Percentiles rank a stretch among this genome's conserved stretches.
Evolutionary conservation across 2,113 vertebrate species (phyloP).

Genomic region (Thunnus maccoyii): DNA sequence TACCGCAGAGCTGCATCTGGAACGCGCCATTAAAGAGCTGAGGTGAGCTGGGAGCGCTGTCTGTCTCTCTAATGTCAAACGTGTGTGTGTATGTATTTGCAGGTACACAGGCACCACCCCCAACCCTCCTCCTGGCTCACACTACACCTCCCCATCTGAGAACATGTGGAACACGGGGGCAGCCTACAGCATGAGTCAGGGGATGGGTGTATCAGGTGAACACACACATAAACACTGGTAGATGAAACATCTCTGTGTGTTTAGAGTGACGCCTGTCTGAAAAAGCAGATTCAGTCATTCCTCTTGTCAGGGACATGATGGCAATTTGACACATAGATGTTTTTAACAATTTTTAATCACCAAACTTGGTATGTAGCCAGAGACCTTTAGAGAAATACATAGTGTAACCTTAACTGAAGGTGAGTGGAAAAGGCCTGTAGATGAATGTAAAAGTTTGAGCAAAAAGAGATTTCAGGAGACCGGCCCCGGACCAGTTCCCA

Average conservation of each 20-base stretch:
- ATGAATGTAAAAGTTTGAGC: no score
- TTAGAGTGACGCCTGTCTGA: neutral
- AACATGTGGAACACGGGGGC: constrained; percentile 94
- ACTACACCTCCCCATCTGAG: constrained; percentile 94
- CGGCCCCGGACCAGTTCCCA: no score
- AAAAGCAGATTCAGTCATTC: no score
- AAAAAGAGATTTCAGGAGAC: no score
- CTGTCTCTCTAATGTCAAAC: constrained; percentile 3
- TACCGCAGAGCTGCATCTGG: neutral
- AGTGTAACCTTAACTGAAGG: no score
- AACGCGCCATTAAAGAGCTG: neutral
- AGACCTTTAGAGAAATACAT: no score
- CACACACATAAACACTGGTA: constrained; percentile 58
- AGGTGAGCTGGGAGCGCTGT: neutral
- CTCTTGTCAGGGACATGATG: no score
- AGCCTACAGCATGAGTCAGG: constrained; percentile 91
- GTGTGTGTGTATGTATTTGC: constrained; percentile 52
- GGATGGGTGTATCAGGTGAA: constrained; percentile 91
- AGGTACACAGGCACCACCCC: constrained; percentile 94
- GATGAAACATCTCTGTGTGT: constrained; percentile 8
- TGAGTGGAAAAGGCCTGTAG: no score
- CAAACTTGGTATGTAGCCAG: no score
- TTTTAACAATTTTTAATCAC: no score
- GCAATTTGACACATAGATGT: no score
- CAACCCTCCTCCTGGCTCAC: constrained; percentile 93